These are phyloP conservation scores for Apocrypta bakeri DNA, from an alignment of 1,140 invertebrate genomes.

Conservation along the genomic window DNA sequence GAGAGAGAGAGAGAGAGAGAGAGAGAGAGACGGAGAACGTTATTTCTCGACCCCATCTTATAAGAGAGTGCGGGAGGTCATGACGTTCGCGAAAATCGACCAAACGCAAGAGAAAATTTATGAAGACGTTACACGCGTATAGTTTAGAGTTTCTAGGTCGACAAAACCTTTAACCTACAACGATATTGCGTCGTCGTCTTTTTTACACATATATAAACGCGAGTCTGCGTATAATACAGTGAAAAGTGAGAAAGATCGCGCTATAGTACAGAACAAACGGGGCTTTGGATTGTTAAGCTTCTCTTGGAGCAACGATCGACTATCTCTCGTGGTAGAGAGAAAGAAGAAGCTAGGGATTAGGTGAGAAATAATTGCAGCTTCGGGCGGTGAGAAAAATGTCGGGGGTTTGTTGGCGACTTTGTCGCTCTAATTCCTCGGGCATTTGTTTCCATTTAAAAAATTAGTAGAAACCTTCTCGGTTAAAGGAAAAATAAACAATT, in stretches of 20 bases:
- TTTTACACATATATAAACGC: neutral
- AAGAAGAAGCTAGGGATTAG: neutral
- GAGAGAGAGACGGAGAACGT: too few relatives aligned
- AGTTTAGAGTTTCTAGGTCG: conserved; percentile 34
- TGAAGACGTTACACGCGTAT: conserved; percentile 27
- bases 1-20: too few relatives aligned
- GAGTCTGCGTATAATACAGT: too few relatives aligned
- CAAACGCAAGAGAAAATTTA: conserved; percentile 34
- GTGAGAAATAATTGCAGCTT: neutral
- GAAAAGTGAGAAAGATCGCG: too few relatives aligned
- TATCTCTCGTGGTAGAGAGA: neutral
- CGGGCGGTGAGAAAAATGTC: neutral
- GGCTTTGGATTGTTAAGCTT: neutral
- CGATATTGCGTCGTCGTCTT: neutral
- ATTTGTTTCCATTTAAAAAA: neutral
- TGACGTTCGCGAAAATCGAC: conserved; percentile 31
- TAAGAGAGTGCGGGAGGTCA: neutral
- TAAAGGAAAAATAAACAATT: too few relatives aligned
- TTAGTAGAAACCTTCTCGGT: neutral
- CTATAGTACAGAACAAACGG: too few relatives aligned
- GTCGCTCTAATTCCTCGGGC: too few relatives aligned
- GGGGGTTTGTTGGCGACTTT: too few relatives aligned
- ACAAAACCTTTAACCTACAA: neutral
- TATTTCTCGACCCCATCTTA: too few relatives aligned
- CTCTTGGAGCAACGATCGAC: neutral